Evolutionary conservation across 2,888 invertebrate species (phyloP).

Genomic region (Papilio elwesi): DNA sequence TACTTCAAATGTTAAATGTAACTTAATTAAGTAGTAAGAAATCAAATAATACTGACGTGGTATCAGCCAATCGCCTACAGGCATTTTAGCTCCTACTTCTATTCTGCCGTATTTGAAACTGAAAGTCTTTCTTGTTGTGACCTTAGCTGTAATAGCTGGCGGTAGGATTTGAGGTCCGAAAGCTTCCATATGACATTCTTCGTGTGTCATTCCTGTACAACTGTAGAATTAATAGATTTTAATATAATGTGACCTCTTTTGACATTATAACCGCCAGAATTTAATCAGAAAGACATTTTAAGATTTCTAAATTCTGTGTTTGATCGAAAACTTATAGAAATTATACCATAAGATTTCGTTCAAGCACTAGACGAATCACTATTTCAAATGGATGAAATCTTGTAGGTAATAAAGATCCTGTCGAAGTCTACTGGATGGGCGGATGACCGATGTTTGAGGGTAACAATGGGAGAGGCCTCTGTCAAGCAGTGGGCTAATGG

Average conservation of each 20-base stretch:
- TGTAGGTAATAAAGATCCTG: no score
- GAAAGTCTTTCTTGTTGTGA: constrained; percentile 87
- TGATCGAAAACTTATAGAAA: no score
- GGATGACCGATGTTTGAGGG: no score
- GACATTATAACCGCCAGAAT: not conserved
- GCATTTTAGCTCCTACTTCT: constrained; percentile 89
- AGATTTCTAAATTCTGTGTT: no score
- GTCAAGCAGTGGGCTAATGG: no score
- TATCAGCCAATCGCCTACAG: constrained; percentile 90
- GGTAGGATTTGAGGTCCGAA: constrained; percentile 86
- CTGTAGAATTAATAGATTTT: constrained; percentile 55
- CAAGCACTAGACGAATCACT: no score
- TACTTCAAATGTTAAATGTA: no score
- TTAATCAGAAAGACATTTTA: not conserved
- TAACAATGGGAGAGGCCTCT: no score
- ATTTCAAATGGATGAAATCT: no score
- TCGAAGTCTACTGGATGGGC: no score
- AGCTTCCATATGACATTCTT: constrained; percentile 77
- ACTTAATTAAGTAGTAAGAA: not conserved
- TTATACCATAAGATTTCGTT: no score
- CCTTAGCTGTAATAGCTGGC: constrained; percentile 87
- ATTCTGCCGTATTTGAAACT: constrained; percentile 88
- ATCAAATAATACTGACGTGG: constrained; percentile 82
- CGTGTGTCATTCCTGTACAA: constrained; percentile 78
- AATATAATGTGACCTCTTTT: not conserved